Base-by-base conservation (phyloP, 2,797 vertebrate species). In the Clarias fuscus region DNA sequence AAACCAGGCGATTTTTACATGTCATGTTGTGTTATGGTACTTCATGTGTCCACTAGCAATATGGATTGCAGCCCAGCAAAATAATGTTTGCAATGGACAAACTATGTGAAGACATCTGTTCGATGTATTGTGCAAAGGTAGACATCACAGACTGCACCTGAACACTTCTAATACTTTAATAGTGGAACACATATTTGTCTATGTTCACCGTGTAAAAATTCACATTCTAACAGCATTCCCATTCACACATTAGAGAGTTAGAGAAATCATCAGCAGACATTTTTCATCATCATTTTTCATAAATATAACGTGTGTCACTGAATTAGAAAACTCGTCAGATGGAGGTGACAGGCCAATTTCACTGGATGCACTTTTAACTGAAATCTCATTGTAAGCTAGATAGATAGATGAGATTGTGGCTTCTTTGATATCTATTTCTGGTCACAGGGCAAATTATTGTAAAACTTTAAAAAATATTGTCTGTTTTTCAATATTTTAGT, bases 1-100 rank as follows among this genome's bases (percentile, higher is more conserved):
- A 53, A 76, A 76, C 14, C 43, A 75, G 72, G 72, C n/a, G 27
- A 33, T 77, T 77, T 77, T 4, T 30, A 77, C 27, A 33, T 76
- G 53, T 30, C 27, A 77, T 59, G 18, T 33, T 33, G 56, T 77
- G 0, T 33, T 33, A 77, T 59, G 5, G 8, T 33, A 33, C 18
- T 14, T 56, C 4, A 53, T 53, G 17, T 77, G 48, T 58, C 53
- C 14, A 75, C 48, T 2, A 27, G n/a, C 7, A 76, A 53, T 27
- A 75, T 72, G 70, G 37, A 17, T 37, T 33, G 67, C 30, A 70
- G 33, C 67, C 67, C 6, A 3, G 68, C 40, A 24, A 73, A 73
- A 73, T 48, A 48, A n/a, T 22, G 40, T n/a, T 53, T 56, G 14
- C 73, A 14, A 56, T 18, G n/a, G 7, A 76, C 6, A 27, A n/a